A percentile compares a stretch with the other conserved stretches of the same genome.
Conservation (phyloP, 2,797 vertebrate genomes). For the Eleutherodactylus coqui region DNA sequence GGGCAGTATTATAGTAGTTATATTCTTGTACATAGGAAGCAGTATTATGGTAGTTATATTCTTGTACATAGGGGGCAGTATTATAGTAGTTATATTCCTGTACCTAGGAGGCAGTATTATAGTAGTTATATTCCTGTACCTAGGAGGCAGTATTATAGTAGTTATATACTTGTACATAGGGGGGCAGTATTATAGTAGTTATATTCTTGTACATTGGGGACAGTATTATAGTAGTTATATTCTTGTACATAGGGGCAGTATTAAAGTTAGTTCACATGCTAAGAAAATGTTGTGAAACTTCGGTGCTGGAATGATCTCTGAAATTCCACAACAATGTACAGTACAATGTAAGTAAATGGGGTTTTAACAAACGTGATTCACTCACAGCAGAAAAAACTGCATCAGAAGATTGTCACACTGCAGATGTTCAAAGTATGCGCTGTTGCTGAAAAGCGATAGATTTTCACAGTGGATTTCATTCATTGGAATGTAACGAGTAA, state of each 20-base stretch:
- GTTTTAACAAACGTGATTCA: too few species aligned
- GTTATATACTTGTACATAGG: conserved; percentile 9
- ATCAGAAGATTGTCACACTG: too few species aligned
- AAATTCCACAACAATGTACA: too few species aligned
- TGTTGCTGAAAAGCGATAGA: too few species aligned
- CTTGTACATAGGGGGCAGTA: background rate
- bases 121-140: conserved; percentile 5
- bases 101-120: conserved; percentile 7
- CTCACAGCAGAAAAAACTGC: too few species aligned
- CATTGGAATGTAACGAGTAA: too few species aligned
- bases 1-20: conserved; percentile 11
- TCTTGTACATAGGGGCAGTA: background rate
- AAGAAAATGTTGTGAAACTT: too few species aligned
- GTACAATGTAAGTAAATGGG: too few species aligned
- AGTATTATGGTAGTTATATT: conserved; percentile 19
- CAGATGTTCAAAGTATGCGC: too few species aligned
- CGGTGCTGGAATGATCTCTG: too few species aligned
- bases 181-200: conserved; percentile 1
- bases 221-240: conserved; percentile 9
- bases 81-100: conserved; percentile 14
- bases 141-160: conserved; percentile 1
- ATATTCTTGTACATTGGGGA: background rate
- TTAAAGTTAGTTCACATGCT: too few species aligned
- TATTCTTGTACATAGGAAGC: background rate
- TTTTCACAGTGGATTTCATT: too few species aligned